Percentiles rank a stretch among this genome's conserved stretches.
phyloP scores from a whole-genome alignment of 2,888 invertebrate genomes.

The Andrena trimmerana region DNA sequence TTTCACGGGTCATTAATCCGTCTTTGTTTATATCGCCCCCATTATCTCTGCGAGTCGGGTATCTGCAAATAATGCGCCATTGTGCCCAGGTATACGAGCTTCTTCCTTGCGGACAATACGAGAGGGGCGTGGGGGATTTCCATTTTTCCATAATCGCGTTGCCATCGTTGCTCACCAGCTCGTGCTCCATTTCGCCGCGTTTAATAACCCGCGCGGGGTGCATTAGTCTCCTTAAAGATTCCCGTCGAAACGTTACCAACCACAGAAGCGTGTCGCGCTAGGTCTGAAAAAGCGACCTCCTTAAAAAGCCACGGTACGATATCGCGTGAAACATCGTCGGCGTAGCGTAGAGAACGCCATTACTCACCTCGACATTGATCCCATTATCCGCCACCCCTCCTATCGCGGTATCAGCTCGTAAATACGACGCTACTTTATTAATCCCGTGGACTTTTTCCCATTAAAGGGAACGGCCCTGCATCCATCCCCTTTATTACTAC shows the following conservation, averaged over 20 bases:
- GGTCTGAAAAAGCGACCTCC: background rate
- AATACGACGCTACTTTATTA: constrained; percentile 39
- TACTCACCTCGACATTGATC: constrained; percentile 46
- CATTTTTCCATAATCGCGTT: constrained; percentile 24
- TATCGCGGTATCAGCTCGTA: constrained; percentile 20
- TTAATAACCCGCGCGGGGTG: constrained; percentile 3
- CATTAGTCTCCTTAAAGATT: constrained; percentile 2
- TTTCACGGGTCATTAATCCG: constrained; percentile 53
- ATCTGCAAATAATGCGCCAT: constrained; percentile 45
- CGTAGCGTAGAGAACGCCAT: constrained; percentile 26
- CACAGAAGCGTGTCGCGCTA: background rate
- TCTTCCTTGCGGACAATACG: constrained; percentile 29
- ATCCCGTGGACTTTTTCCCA: constrained; percentile 16
- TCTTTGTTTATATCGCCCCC: constrained; percentile 41
- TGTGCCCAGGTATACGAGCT: constrained; percentile 19
- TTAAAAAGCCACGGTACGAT: constrained; percentile 25
- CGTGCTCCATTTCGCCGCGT: constrained; percentile 16
- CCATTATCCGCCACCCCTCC: constrained; percentile 26
- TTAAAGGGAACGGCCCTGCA: background rate
- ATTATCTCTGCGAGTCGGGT: constrained; percentile 29
- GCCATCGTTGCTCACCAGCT: background rate
- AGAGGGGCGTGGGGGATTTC: background rate
- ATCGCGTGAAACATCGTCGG: constrained; percentile 34
- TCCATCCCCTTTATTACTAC: constrained; percentile 12
- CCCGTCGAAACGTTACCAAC: background rate